Evolutionary conservation across 1,140 invertebrate species (phyloP).

Genomic region (Zaprionus tsacasi): DNA sequence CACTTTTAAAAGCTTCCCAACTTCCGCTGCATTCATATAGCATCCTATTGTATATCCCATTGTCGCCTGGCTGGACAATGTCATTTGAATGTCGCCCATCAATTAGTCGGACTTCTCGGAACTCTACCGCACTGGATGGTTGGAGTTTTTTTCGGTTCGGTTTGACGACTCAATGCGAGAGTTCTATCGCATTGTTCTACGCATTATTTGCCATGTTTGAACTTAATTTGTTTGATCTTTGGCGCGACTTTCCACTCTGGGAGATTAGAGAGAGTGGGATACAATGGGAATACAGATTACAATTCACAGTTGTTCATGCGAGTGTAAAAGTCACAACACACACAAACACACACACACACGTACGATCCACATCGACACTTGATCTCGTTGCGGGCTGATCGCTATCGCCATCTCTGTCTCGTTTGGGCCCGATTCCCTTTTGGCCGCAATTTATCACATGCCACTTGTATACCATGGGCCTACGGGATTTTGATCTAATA

Average conservation of each 20-base stretch:
- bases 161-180: constrained; percentile 3
- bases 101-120: constrained; percentile 3
- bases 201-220: constrained; percentile 16
- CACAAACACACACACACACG: constrained; percentile 43
- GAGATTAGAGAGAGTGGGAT: not conserved
- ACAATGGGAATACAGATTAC: constrained; percentile 19
- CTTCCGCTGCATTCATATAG: not conserved
- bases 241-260: constrained; percentile 9
- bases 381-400: too few species aligned
- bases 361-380: constrained; percentile 51
- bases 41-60: not conserved
- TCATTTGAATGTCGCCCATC: constrained; percentile 6
- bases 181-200: constrained; percentile 8
- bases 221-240: constrained; percentile 30
- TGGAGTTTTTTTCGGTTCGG: not conserved
- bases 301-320: constrained; percentile 18
- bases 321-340: constrained; percentile 64
- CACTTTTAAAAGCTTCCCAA: not conserved
- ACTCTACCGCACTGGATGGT: not conserved
- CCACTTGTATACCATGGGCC: constrained; percentile 58
- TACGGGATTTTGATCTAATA: constrained; percentile 72
- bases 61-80: not conserved
- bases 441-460: constrained; percentile 80
- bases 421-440: constrained; percentile 44
- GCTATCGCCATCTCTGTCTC: constrained; percentile 20